Percentiles rank a stretch among this genome's conserved stretches.
phyloP scores from a whole-genome alignment of 2,888 invertebrate species.

The Cartodere bifasciata region DNA sequence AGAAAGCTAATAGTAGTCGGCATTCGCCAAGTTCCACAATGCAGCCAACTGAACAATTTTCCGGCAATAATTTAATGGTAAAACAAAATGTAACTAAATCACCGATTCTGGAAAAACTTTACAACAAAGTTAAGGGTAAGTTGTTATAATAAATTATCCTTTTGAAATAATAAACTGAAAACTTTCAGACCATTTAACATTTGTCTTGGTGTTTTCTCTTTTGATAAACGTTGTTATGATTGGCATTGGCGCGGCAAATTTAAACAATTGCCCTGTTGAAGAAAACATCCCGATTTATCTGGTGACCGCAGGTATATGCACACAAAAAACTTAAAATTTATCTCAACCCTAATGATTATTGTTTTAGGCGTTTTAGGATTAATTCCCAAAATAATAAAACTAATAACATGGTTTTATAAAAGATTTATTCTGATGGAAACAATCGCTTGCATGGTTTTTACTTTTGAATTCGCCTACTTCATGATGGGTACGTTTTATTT shows the following conservation, averaged over 20 bases:
- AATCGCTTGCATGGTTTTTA: slow-evolving; percentile 9
- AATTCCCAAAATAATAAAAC: background rate
- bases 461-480: slow-evolving; percentile 9
- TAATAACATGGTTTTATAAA: no score
- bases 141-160: no score
- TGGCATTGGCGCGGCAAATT: slow-evolving; percentile 13
- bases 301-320: slow-evolving; percentile 11
- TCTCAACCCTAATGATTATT: background rate
- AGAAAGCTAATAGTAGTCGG: no score
- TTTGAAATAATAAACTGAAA: no score
- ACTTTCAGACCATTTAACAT: slow-evolving; percentile 12
- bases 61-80: no score
- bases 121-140: no score
- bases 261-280: slow-evolving; percentile 14
- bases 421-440: slow-evolving; percentile 9
- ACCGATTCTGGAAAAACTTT: no score
- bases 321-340: background rate
- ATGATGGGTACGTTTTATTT: slow-evolving; percentile 8
- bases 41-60: no score
- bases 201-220: slow-evolving; percentile 12
- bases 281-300: slow-evolving; percentile 15
- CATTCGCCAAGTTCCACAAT: no score
- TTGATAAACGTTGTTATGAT: slow-evolving; percentile 12
- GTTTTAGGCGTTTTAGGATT: slow-evolving; percentile 3
- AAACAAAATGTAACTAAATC: no score